A percentile compares a stretch with the other conserved stretches of the same genome.
Conservation (phyloP, 1,140 invertebrate genomes). For the Augochlora pura region DNA sequence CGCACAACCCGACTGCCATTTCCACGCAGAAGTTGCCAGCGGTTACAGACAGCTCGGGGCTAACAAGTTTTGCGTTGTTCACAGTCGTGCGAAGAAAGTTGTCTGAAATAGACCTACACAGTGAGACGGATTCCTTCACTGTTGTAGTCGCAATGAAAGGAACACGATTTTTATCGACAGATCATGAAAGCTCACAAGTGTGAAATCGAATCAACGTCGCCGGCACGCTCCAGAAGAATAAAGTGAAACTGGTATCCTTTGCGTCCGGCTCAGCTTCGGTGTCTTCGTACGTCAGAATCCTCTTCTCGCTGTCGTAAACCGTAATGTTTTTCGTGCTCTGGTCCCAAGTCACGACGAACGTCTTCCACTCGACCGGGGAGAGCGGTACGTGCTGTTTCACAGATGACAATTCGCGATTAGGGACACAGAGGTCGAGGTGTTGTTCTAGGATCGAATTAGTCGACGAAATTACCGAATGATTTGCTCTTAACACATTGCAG, state of each 20-base stretch:
- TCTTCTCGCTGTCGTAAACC: conserved; percentile 36
- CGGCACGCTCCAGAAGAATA: conserved; percentile 25
- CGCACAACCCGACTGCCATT: conserved; percentile 54
- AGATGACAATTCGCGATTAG: background rate
- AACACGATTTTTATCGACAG: too few relatives aligned
- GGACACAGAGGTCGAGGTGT: too few relatives aligned
- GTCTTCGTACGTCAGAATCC: conserved; percentile 35
- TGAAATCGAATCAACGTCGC: conserved; percentile 49
- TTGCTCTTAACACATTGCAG: background rate
- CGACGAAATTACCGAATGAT: conserved; percentile 2
- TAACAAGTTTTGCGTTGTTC: conserved; percentile 21
- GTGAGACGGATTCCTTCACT: background rate
- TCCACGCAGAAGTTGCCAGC: conserved; percentile 47
- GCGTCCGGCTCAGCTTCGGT: background rate
- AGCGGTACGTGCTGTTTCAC: conserved; percentile 33
- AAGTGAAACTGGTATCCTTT: background rate
- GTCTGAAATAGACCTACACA: conserved; percentile 35
- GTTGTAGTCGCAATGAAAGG: too few relatives aligned
- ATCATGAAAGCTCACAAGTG: conserved; percentile 37
- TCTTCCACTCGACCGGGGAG: conserved; percentile 48
- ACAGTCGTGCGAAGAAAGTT: conserved; percentile 40
- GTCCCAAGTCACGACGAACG: conserved; percentile 54
- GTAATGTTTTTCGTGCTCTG: conserved; percentile 3
- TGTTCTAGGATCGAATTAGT: background rate
- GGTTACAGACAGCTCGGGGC: background rate